Percentiles rank a stretch among this genome's conserved stretches.
phyloP scores from a whole-genome alignment of 2,113 vertebrate genomes.

The Cathartes aura region DNA sequence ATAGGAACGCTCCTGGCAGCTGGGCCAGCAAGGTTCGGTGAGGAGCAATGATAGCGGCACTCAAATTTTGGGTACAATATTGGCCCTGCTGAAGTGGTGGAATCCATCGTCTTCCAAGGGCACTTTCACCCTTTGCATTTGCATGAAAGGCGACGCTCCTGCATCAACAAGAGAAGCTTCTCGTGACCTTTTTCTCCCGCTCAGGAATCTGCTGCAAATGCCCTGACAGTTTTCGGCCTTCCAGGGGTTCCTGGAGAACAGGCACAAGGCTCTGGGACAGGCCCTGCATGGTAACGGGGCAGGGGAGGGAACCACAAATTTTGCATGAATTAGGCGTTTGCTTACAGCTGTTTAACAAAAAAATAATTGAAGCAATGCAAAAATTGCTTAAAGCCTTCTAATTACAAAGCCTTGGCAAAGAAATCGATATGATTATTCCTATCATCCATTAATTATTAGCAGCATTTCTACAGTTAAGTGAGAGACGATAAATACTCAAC shows the following conservation, averaged over 20 bases:
- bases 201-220: neutral
- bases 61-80: rapidly evolving
- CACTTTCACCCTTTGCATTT: neutral
- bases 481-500: slow-evolving; percentile 72
- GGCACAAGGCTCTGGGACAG: neutral
- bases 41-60: neutral
- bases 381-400: neutral
- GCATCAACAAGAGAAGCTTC: neutral
- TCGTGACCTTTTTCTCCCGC: neutral
- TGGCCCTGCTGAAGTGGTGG: neutral
- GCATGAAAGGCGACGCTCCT: rapidly evolving
- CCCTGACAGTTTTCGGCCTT: neutral
- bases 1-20: rapidly evolving
- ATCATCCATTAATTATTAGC: neutral
- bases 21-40: rapidly evolving
- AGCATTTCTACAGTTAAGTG: slow-evolving; percentile 23
- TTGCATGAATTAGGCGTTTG: neutral
- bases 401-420: neutral
- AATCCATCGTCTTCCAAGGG: neutral
- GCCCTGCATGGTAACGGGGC: rapidly evolving
- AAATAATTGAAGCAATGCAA: neutral
- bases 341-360: neutral
- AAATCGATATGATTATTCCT: neutral
- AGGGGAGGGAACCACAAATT: too few species aligned
- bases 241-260: neutral